Percentiles rank a stretch among this genome's conserved stretches.
These are phyloP conservation scores for Drosophila lacertosa DNA, from an alignment of 1,140 invertebrate species.

Conservation along the genomic window DNA sequence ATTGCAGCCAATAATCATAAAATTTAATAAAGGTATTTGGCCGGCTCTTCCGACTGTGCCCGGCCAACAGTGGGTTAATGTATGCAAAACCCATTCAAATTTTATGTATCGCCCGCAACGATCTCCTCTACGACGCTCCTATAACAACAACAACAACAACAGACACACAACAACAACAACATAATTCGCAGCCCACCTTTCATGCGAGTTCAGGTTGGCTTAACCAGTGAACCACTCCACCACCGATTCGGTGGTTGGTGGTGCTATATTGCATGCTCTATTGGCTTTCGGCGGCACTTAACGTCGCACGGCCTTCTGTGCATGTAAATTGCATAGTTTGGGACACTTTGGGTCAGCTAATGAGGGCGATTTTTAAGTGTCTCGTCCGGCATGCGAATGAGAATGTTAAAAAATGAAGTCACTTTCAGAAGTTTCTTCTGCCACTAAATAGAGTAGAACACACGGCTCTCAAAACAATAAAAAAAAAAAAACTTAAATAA, in stretches of 20 bases:
- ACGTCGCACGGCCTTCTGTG: conserved; percentile 55
- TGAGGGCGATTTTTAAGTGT: conserved; percentile 57
- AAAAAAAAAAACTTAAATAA: too few relatives aligned
- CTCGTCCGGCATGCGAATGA: conserved; percentile 59
- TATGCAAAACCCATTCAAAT: conserved; percentile 83
- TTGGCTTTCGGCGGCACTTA: conserved; percentile 62
- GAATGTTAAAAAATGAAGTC: conserved; percentile 26
- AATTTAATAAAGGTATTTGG: conserved; percentile 81
- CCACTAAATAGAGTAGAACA: neutral
- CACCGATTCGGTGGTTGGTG: conserved; percentile 18
- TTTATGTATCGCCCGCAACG: conserved; percentile 78
- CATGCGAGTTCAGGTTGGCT: conserved; percentile 31
- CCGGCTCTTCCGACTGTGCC: conserved; percentile 25
- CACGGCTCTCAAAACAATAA: too few relatives aligned
- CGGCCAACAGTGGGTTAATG: conserved; percentile 75
- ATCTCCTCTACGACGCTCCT: conserved; percentile 44
- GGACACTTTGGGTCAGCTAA: conserved; percentile 79
- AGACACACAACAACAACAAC: conserved; percentile 61
- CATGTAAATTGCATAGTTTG: conserved; percentile 81
- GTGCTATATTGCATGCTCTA: conserved; percentile 74
- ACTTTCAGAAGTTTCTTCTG: neutral
- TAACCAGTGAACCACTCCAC: too few relatives aligned
- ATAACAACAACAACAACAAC: conserved; percentile 7
- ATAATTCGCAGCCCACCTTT: conserved; percentile 70
- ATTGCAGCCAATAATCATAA: conserved; percentile 81